Evolutionary conservation across 1,140 invertebrate species (phyloP), one percentile per base, ranked within the genome.

Genomic region (Halictus rubicundus): DNA sequence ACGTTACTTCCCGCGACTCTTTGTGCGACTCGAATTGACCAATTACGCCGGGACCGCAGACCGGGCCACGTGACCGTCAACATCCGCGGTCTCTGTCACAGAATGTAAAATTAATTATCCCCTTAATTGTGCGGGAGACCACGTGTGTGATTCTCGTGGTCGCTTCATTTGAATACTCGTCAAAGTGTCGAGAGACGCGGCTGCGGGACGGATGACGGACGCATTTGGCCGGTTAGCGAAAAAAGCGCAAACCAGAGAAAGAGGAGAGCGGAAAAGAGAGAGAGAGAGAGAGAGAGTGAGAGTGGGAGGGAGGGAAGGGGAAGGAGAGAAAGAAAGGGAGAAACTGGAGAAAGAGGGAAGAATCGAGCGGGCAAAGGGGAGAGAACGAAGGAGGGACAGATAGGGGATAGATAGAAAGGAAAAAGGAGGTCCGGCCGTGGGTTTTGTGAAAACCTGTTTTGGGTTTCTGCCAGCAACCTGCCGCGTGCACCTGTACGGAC

Each of bases 361-460:
- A 32, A 32, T 32, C 32, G 32, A 32, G 32, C 5, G 32, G 32
- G 32, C 32, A 32, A 32, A 32, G 32, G 32, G 32, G 32, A 32
- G 32, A 32, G 32, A 42, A 42, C 14, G 49, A 3, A 16, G 42
- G 57, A 57, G 10, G 46, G 74, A 32, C 64, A 65, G 69, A 65
- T 65, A 66, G 70, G 73, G 63, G 76, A 49, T 81, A 74, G 49
- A 80, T 83, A 66, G 64, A 81, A 84, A 74, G 77, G 84, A 80
- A 65, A 80, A 57, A 79, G 79, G 78, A 68, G 78, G 78, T 59
- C 57, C 27, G 52, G 6, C 63, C 78, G 77, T 74, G 72, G 84
- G 84, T 90, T 91, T 90, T 89, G 80, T 88, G 83, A 80, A 84
- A 90, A 91, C 90, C 89, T 89, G 89, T 91, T 91, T 87, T 85